These are phyloP conservation scores for Crotophaga sulcirostris DNA, from an alignment of 2,113 vertebrate genomes.

Conservation along the genomic window DNA sequence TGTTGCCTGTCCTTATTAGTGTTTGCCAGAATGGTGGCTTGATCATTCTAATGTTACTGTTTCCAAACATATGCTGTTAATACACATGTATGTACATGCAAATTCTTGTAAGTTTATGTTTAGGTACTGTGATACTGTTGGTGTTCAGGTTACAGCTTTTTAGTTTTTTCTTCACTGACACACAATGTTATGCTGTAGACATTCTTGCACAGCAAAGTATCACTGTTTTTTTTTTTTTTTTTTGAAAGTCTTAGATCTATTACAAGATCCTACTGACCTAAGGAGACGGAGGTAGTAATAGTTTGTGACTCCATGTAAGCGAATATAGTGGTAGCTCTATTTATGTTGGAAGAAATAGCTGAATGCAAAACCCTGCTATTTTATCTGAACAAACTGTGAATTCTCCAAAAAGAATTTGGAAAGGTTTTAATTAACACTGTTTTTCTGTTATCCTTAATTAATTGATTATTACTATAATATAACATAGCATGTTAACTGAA, in stretches of 20 bases:
- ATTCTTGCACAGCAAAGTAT: not conserved
- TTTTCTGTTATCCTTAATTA: not conserved
- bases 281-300: not conserved
- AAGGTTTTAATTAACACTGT: not conserved
- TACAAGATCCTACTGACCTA: not conserved
- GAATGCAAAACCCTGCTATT: not conserved
- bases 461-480: not conserved
- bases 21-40: not conserved
- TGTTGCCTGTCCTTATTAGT: not conserved
- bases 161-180: not conserved
- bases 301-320: not conserved
- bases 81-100: not conserved
- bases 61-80: not conserved
- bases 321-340: fast-evolving
- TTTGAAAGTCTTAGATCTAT: not conserved
- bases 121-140: not conserved
- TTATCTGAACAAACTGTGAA: not conserved
- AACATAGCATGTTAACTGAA: not conserved
- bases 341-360: not conserved
- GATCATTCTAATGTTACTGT: not conserved
- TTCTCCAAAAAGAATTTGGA: not conserved
- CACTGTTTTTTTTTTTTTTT: fast-evolving
- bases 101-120: not conserved
- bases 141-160: not conserved
- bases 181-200: not conserved